A percentile compares a stretch with the other conserved stretches of the same genome.
Evolutionary conservation across 2,113 vertebrate genomes (phyloP).

Genomic region (Corapipo altera): DNA sequence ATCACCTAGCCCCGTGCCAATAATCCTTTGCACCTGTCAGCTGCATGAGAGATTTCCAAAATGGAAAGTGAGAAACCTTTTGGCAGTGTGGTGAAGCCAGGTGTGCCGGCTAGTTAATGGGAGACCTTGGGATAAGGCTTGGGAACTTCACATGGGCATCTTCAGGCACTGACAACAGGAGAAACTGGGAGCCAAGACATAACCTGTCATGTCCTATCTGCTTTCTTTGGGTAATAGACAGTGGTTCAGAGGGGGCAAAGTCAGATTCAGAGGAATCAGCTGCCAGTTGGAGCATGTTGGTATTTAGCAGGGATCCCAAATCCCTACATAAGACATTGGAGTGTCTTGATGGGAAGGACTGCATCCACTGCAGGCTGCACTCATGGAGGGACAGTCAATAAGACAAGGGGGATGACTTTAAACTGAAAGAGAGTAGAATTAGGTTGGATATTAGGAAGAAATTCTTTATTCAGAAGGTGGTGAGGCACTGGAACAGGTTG

Average conservation of each 20-base stretch:
- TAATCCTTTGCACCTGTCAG: not conserved
- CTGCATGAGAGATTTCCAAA: not conserved
- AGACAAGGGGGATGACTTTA: not conserved
- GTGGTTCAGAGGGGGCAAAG: not conserved
- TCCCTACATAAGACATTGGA: not conserved
- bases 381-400: fast-evolving
- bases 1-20: not conserved
- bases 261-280: not conserved
- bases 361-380: not conserved
- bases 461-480: not conserved
- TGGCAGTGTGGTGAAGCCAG: not conserved
- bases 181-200: not conserved
- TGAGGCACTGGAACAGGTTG: not conserved
- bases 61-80: not conserved
- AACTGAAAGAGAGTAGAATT: not conserved
- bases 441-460: not conserved
- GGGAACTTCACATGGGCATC: not conserved
- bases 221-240: not conserved
- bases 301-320: not conserved
- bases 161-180: not conserved
- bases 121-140: not conserved
- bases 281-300: not conserved
- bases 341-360: not conserved
- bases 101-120: not conserved
- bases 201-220: not conserved